Conservation (phyloP, 2,888 invertebrate species). For the Opisthograptis luteolata region DNA sequence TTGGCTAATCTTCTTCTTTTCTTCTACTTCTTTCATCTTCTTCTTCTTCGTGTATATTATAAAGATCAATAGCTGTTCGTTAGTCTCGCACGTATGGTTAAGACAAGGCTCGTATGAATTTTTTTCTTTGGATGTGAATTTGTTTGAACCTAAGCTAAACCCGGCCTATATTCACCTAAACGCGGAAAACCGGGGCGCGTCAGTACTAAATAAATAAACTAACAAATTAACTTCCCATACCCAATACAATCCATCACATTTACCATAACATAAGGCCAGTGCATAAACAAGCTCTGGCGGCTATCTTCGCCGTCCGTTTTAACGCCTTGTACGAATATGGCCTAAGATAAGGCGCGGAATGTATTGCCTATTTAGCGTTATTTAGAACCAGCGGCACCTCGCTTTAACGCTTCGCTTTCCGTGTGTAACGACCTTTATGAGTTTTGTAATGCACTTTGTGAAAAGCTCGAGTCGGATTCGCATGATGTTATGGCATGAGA, state of each 20-base stretch:
- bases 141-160: no score
- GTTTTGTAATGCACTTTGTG: slow-evolving; percentile 7
- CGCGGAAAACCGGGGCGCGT: no score
- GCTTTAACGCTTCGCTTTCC: slow-evolving; percentile 45
- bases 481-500: background rate
- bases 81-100: no score
- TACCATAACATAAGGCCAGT: slow-evolving; percentile 1
- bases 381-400: slow-evolving; percentile 44
- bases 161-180: no score
- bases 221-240: no score
- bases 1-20: no score
- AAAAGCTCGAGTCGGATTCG: background rate
- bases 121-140: no score
- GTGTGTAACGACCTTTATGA: slow-evolving; percentile 44
- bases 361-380: slow-evolving; percentile 53
- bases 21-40: no score
- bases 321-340: slow-evolving; percentile 48
- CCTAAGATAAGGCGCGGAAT: slow-evolving; percentile 42
- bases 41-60: no score
- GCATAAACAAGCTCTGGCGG: slow-evolving; percentile 27
- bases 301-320: slow-evolving; percentile 41
- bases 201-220: background rate
- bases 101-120: no score
- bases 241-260: slow-evolving; percentile 10
- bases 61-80: no score